Percentiles rank a stretch among this genome's conserved stretches.
phyloP scores from a whole-genome alignment of 2,888 invertebrate genomes.

The Arctia plantaginis region DNA sequence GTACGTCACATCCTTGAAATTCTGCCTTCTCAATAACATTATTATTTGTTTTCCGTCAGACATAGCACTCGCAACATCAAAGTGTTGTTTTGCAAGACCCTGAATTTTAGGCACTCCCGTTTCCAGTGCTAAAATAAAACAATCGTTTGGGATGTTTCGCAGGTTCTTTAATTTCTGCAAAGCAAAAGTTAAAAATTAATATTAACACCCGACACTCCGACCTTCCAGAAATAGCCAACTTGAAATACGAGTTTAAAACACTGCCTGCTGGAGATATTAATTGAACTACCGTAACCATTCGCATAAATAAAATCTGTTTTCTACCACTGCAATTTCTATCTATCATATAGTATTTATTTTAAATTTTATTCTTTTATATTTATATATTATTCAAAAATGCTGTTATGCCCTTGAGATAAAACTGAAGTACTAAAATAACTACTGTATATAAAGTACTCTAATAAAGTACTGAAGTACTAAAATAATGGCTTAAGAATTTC shows the following conservation, averaged over 20 bases:
- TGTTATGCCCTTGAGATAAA: no score
- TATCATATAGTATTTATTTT: no score
- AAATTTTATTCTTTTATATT: no score
- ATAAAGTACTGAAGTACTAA: no score
- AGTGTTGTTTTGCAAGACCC: conserved; percentile 51
- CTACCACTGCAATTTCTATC: no score
- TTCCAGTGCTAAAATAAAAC: conserved; percentile 63
- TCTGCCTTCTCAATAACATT: conserved; percentile 58
- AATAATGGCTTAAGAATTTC: no score
- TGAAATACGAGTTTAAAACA: not conserved
- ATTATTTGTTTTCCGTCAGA: conserved; percentile 58
- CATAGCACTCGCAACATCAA: conserved; percentile 61
- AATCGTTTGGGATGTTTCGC: conserved; percentile 47
- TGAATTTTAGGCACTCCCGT: conserved; percentile 51
- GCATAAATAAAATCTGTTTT: no score
- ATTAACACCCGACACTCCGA: no score
- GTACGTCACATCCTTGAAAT: conserved; percentile 47
- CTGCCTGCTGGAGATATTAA: not conserved
- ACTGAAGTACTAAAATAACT: no score
- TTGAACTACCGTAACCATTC: no score
- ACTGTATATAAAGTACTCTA: no score
- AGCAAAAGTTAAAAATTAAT: conserved; percentile 12
- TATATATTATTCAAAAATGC: no score
- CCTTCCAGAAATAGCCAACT: not conserved
- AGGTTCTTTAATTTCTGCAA: conserved; percentile 64